Conservation (phyloP, 2,113 vertebrate genomes). For the Natator depressus region DNA sequence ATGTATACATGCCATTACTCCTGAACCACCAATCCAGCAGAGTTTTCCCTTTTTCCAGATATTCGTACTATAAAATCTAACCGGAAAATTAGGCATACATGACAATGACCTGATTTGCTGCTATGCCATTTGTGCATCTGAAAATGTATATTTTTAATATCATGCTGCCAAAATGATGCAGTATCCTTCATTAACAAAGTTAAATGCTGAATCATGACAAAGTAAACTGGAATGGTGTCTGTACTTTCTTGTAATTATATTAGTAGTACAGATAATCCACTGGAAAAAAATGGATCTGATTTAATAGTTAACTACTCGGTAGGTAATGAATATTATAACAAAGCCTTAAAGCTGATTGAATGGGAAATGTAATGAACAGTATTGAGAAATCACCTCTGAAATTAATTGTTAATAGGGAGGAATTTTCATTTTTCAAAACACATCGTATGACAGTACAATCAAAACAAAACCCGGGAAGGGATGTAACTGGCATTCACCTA, state of each 20-base stretch:
- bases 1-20: background rate
- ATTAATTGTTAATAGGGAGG: slow-evolving; percentile 67
- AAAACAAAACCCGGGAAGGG: slow-evolving; percentile 53
- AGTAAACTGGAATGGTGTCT: slow-evolving; percentile 36
- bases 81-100: background rate
- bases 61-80: rapidly evolving
- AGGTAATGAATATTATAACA: slow-evolving; percentile 67
- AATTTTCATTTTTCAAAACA: slow-evolving; percentile 71
- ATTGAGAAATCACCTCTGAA: slow-evolving; percentile 65
- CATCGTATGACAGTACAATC: slow-evolving; percentile 64
- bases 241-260: background rate
- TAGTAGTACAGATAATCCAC: background rate
- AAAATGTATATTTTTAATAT: slow-evolving; percentile 1
- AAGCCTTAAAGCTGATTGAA: slow-evolving; percentile 63
- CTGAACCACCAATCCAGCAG: background rate
- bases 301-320: slow-evolving; percentile 65
- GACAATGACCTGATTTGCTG: slow-evolving; percentile 27
- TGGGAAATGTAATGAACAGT: slow-evolving; percentile 61
- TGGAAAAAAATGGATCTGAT: slow-evolving; percentile 62
- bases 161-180: background rate
- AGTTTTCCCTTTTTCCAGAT: background rate
- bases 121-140: background rate
- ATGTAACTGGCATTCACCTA: slow-evolving; percentile 11
- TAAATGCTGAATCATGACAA: slow-evolving; percentile 68
- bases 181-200: slow-evolving; percentile 44